A percentile compares a stretch with the other conserved stretches of the same genome.
Evolutionary conservation across 2,888 invertebrate species (phyloP).

Genomic region (Mythimna ferrago): DNA sequence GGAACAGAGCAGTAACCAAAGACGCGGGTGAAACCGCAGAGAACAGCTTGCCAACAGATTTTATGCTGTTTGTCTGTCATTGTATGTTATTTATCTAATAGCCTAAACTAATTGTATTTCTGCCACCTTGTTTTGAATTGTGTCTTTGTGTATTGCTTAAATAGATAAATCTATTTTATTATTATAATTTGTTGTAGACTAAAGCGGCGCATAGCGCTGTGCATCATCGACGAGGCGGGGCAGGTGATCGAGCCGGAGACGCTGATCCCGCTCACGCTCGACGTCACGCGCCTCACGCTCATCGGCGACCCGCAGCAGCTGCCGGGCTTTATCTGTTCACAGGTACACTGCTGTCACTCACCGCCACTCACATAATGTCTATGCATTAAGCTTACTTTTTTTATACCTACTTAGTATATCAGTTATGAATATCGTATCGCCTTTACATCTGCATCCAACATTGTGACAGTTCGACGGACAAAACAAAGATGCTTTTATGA

Average conservation of each 20-base stretch:
- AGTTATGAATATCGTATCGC: too few relatives aligned
- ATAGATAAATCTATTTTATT: too few relatives aligned
- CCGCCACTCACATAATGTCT: neutral
- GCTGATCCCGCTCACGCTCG: conserved; percentile 94
- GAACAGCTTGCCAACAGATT: too few relatives aligned
- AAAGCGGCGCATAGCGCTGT: conserved; percentile 89
- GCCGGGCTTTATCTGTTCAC: conserved; percentile 94
- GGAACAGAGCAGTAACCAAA: too few relatives aligned
- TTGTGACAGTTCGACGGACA: neutral
- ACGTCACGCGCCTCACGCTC: conserved; percentile 94
- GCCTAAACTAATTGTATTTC: too few relatives aligned
- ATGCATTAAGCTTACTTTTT: too few relatives aligned
- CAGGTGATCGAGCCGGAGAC: conserved; percentile 96
- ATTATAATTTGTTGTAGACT: conserved; percentile 69
- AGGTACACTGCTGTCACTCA: conserved; percentile 75
- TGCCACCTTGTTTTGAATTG: too few relatives aligned
- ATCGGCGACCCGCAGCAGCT: conserved; percentile 97
- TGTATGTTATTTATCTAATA: too few relatives aligned
- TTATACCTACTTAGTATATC: too few relatives aligned
- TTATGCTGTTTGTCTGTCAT: too few relatives aligned
- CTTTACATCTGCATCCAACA: neutral
- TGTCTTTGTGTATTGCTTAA: too few relatives aligned
- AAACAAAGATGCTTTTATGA: neutral
- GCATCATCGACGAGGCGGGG: conserved; percentile 97
- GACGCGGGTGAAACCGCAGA: too few relatives aligned